These are phyloP conservation scores for Ctenodactylus gundi DNA, from an alignment of 2,113 vertebrate species.

Conservation along the genomic window DNA sequence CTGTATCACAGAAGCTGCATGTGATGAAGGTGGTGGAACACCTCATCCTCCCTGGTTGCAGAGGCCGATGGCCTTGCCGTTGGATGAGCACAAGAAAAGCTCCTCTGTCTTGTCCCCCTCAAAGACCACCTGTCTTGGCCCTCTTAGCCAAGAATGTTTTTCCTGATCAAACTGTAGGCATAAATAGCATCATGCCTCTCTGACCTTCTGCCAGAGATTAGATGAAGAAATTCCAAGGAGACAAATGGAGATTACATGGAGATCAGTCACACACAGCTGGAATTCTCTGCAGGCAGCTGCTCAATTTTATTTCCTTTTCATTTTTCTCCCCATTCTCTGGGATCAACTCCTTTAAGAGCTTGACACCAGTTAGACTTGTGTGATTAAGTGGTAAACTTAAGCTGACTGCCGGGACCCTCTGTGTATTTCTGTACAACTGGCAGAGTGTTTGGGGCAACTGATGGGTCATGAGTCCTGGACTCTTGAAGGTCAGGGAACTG, in stretches of 20 bases:
- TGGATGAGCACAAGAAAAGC: not conserved
- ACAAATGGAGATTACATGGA: conserved; percentile 52
- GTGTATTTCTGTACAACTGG: not conserved
- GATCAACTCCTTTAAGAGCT: conserved; percentile 37
- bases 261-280: conserved; percentile 14
- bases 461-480: not conserved
- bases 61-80: not conserved
- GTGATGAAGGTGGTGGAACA: no score
- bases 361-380: conserved; percentile 29
- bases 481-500: not conserved
- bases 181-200: not conserved
- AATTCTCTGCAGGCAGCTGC: conserved; percentile 31
- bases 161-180: not conserved
- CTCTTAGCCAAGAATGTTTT: not conserved
- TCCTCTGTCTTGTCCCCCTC: not conserved
- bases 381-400: conserved; percentile 46
- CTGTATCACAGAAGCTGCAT: not conserved
- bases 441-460: not conserved
- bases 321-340: conserved; percentile 60
- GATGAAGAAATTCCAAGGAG: conserved; percentile 51
- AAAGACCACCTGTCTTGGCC: not conserved
- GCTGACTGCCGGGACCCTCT: not conserved
- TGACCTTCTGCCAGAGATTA: conserved; percentile 6
- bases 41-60: not conserved
- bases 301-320: conserved; percentile 66